Percentiles rank a stretch among this genome's conserved stretches.
Conservation (phyloP, 1,140 invertebrate species). For the Archegozetes longisetosus region DNA sequence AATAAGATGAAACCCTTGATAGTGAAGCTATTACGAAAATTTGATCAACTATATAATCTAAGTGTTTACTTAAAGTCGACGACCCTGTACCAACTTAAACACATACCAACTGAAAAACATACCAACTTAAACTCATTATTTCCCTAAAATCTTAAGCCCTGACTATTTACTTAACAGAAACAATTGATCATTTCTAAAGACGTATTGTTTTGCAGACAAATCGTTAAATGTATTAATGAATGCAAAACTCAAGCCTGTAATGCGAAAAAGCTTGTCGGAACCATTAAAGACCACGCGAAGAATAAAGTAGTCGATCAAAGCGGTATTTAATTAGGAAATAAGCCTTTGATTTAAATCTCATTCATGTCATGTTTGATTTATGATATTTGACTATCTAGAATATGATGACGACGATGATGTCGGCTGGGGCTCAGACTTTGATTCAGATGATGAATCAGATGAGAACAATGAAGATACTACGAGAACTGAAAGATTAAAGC, state of each 20-base stretch:
- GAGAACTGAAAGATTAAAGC: not conserved
- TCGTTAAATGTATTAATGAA: conserved; percentile 21
- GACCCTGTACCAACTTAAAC: not conserved
- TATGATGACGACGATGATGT: conserved; percentile 22
- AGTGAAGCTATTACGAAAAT: no score
- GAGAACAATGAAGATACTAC: not conserved
- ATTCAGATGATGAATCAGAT: conserved; percentile 19
- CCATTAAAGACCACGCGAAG: conserved; percentile 17
- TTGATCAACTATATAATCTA: no score
- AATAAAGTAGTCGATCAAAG: conserved; percentile 16
- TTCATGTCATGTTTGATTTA: not conserved
- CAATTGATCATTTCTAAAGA: no score
- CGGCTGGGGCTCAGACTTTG: conserved; percentile 22
- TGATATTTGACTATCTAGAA: conserved; percentile 1
- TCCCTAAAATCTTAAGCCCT: not conserved
- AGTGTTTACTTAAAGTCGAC: not conserved
- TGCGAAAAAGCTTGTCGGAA: conserved; percentile 17
- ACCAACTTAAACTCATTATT: not conserved
- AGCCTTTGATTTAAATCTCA: conserved; percentile 7
- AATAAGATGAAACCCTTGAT: no score
- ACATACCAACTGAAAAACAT: not conserved
- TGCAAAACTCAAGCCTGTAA: conserved; percentile 20
- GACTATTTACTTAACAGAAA: no score
- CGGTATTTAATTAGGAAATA: conserved; percentile 4
- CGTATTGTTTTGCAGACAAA: conserved; percentile 19